Evolutionary conservation across 2,888 invertebrate species (phyloP), one percentile per base, ranked within the genome.

Genomic region (Drosophila helvetica): DNA sequence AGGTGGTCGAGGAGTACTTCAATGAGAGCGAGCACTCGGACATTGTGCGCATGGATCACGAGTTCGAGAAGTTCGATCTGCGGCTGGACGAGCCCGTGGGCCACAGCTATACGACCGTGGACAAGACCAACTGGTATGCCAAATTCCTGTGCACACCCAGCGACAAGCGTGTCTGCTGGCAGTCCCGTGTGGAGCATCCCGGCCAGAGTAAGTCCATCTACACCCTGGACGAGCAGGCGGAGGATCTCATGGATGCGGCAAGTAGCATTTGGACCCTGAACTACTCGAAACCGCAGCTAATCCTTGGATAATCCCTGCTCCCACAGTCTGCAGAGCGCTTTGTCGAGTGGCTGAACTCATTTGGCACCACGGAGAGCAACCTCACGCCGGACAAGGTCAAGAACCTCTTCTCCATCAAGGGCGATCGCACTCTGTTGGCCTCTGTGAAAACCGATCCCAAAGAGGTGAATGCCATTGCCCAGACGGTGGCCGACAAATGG

Each of bases 221-320:
- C 10, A 86, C 78, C 0, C 65, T 92, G 0, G 92, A 91, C 30
- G 92, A 92, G 45, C 92, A 92, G 61, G 92, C 92, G 0, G 91
- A 92, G 55, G 83, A 90, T 46, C 71, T 92, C 0, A 92, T 92
- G 90, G 91, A 92, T 75, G 88, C 90, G 33, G 92, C 92, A 59
- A 79, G 87, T 75, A 18, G 12, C 7, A 10, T n/a, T 10, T 8
- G 17, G 38, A 4, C 2, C n/a, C 1, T 17, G 8, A 8, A 22
- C 7, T 9, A 2, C 8, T 1, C 6, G 8, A 22, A 15, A 2
- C 5, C 15, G 10, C 42, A 33, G 15, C 0, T 10, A 1, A 15
- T 38, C 8, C 0, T 12, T 17, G 1, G 12, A 15, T 42, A 25
- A 15, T n/a, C 6, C 4, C 50, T 1, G 3, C 18, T 25, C 9